Conservation (phyloP, 2,888 invertebrate species). For the Venusia cambrica region DNA sequence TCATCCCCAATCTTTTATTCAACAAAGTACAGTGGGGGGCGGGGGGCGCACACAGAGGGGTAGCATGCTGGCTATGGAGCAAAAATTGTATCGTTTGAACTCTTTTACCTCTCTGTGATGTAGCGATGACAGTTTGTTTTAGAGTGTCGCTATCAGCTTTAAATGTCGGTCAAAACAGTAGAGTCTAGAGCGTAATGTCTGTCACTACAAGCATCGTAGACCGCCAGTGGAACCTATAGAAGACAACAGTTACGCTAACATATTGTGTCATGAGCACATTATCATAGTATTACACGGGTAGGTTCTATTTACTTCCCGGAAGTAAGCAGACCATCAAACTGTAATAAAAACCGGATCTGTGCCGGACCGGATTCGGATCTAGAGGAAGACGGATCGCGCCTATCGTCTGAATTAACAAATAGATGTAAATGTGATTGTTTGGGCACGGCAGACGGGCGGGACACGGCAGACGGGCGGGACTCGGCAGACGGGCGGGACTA, state of each 20-base stretch:
- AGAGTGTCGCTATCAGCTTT: no score
- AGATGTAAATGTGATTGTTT: conserved; percentile 44
- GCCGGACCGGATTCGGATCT: conserved; percentile 20
- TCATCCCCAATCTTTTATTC: conserved; percentile 28
- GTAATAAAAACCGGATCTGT: conserved; percentile 27
- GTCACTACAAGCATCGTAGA: no score
- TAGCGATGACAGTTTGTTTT: no score
- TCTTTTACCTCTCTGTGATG: no score
- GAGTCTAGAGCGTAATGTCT: no score
- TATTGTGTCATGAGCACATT: background rate
- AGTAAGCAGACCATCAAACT: conserved; percentile 22
- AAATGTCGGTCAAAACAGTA: no score
- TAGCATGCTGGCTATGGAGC: no score
- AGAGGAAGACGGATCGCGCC: conserved; percentile 40
- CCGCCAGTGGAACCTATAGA: no score
- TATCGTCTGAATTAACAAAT: conserved; percentile 45
- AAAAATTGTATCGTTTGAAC: no score
- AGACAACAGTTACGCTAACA: no score
- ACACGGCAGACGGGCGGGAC: conserved; percentile 23
- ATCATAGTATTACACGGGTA: no score
- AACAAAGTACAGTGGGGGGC: conserved; percentile 24
- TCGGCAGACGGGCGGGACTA: conserved; percentile 22
- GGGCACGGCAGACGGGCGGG: conserved; percentile 24
- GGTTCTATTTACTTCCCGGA: background rate
- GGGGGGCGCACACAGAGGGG: conserved; percentile 3